phyloP scores from a whole-genome alignment of 2,797 vertebrate genomes.

The Pantherophis alleghaniensis region DNA sequence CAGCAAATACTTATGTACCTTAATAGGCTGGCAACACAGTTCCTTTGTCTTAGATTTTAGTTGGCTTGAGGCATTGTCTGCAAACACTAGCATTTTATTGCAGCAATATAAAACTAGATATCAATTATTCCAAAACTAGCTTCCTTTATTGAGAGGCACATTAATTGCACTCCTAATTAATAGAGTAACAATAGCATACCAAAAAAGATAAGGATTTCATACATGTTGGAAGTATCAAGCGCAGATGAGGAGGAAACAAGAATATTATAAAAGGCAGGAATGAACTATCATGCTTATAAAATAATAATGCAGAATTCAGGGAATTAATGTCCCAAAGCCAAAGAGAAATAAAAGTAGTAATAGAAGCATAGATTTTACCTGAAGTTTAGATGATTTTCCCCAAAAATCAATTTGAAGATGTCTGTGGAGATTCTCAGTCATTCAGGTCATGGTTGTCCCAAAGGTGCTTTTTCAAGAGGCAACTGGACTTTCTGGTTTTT shows the following conservation, averaged over 20 bases:
- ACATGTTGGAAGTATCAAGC: not conserved
- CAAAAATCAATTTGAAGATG: not conserved
- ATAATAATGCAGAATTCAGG: not conserved
- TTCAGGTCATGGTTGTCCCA: too few relatives aligned
- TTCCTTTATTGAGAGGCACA: not conserved
- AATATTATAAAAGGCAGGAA: not conserved
- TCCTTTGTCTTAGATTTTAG: not conserved
- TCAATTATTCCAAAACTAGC: not conserved
- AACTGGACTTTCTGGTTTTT: too few relatives aligned
- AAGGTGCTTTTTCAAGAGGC: too few relatives aligned
- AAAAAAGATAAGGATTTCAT: not conserved
- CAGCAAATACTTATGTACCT: not conserved
- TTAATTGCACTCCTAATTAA: not conserved
- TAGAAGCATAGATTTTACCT: not conserved
- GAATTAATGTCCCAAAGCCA: not conserved
- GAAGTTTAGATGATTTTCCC: not conserved
- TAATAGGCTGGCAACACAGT: not conserved
- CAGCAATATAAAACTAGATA: not conserved
- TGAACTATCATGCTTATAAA: not conserved
- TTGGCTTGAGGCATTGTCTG: not conserved
- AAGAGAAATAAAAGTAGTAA: not conserved
- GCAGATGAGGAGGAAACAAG: not conserved
- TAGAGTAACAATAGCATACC: not conserved
- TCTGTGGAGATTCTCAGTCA: too few relatives aligned
- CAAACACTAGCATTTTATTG: not conserved